phyloP scores from a whole-genome alignment of 2,888 invertebrate species.

The Tachina fera region DNA sequence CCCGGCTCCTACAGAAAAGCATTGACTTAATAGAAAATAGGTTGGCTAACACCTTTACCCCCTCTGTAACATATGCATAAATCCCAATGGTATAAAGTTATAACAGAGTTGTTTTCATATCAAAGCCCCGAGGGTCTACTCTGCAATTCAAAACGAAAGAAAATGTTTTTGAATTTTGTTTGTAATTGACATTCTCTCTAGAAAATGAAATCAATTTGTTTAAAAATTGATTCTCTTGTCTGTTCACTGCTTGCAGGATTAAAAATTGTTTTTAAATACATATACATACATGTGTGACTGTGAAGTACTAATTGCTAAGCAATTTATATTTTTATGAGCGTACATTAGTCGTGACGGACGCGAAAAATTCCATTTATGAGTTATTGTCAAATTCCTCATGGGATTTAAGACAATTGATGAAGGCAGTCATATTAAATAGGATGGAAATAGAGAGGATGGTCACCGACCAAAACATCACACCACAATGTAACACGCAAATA shows the following conservation, averaged over 20 bases:
- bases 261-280: slow-evolving; percentile 7
- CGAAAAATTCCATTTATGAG: slow-evolving; percentile 71
- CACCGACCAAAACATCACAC: slow-evolving; percentile 29
- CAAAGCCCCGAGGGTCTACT: too few relatives aligned
- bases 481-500: slow-evolving; percentile 29
- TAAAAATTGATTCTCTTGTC: slow-evolving; percentile 46
- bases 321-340: slow-evolving; percentile 70
- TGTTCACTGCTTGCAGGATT: slow-evolving; percentile 24
- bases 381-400: slow-evolving; percentile 72
- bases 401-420: slow-evolving; percentile 70
- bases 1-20: too few relatives aligned
- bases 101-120: too few relatives aligned
- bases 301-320: slow-evolving; percentile 69
- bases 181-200: neutral
- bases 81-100: too few relatives aligned
- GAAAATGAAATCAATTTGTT: slow-evolving; percentile 43
- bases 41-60: too few relatives aligned
- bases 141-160: too few relatives aligned
- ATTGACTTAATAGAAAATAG: too few relatives aligned
- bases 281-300: slow-evolving; percentile 25
- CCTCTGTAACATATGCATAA: too few relatives aligned
- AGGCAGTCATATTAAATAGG: slow-evolving; percentile 54
- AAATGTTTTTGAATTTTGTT: neutral
- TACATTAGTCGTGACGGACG: slow-evolving; percentile 68
- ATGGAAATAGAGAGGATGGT: slow-evolving; percentile 60